Evolutionary conservation across 2,797 vertebrate species (phyloP).

Genomic region (Fistularia commersonii): DNA sequence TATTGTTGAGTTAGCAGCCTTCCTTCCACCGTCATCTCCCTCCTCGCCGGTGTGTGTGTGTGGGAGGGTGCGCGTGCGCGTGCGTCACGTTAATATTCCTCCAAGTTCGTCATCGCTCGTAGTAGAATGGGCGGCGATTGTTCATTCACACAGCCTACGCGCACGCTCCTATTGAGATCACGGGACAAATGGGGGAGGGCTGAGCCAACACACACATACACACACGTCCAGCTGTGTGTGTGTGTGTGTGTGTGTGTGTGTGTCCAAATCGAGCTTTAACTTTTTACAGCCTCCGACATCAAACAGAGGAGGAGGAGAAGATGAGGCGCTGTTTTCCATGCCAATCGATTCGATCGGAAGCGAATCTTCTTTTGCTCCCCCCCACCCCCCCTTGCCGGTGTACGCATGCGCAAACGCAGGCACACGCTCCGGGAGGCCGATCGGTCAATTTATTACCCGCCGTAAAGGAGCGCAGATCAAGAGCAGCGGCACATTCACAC

Average conservation of each 20-base stretch:
- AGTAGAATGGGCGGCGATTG: slow-evolving; percentile 67
- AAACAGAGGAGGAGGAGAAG: slow-evolving; percentile 41
- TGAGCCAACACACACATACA: no score
- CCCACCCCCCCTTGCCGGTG: slow-evolving; percentile 11
- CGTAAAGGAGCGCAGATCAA: background rate
- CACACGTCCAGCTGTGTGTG: no score
- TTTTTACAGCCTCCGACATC: slow-evolving; percentile 58
- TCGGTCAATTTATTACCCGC: slow-evolving; percentile 5
- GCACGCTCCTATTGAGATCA: slow-evolving; percentile 37
- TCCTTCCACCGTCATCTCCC: slow-evolving; percentile 16
- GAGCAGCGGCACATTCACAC: background rate
- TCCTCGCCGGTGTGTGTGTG: slow-evolving; percentile 11
- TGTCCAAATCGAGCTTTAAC: slow-evolving; percentile 7
- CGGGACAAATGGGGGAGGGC: slow-evolving; percentile 50
- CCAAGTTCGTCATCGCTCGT: slow-evolving; percentile 43
- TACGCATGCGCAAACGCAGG: no score
- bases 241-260: no score
- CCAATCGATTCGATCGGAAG: slow-evolving; percentile 65
- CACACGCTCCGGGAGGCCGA: slow-evolving; percentile 34
- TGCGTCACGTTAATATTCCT: slow-evolving; percentile 53
- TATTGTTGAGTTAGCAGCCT: slow-evolving; percentile 12
- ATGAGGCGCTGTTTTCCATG: slow-evolving; percentile 47
- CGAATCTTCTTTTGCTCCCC: slow-evolving; percentile 30
- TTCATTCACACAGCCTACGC: slow-evolving; percentile 50
- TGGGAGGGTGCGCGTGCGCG: no score